Conservation (phyloP, 1,140 invertebrate species). For the Platyscapa corneri region DNA sequence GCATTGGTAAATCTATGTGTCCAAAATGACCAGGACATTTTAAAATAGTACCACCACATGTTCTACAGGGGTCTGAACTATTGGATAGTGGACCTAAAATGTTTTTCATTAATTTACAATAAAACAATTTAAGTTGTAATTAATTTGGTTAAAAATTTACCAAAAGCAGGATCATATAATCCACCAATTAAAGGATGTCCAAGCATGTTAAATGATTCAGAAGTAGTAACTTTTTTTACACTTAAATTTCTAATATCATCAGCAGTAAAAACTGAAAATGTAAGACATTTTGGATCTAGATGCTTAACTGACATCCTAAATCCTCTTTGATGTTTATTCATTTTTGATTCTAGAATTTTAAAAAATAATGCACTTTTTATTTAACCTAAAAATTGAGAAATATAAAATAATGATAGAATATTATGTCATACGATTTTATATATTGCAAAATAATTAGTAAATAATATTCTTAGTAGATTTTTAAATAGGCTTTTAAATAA, state of each 20-base stretch:
- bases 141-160: conserved; percentile 67
- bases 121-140: not conserved
- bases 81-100: conserved; percentile 77
- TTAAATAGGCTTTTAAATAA: no score
- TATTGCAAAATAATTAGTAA: no score
- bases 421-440: no score
- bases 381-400: not conserved
- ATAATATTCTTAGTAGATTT: no score
- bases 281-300: conserved; percentile 75
- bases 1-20: conserved; percentile 93
- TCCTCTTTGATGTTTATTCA: conserved; percentile 30
- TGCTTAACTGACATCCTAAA: conserved; percentile 58
- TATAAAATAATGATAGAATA: no score
- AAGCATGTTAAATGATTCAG: conserved; percentile 88
- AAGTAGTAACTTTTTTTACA: conserved; percentile 88
- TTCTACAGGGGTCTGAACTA: conserved; percentile 84
- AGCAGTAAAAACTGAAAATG: conserved; percentile 83
- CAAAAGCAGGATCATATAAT: conserved; percentile 88
- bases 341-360: not conserved
- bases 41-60: conserved; percentile 82
- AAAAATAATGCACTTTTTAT: not conserved
- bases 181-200: conserved; percentile 89
- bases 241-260: conserved; percentile 92
- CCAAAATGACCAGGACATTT: conserved; percentile 96
- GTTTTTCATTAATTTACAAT: conserved; percentile 7